Percentiles rank a stretch among this genome's conserved stretches.
Evolutionary conservation across 2,113 vertebrate genomes (phyloP).

Genomic region (Penelope pileata): DNA sequence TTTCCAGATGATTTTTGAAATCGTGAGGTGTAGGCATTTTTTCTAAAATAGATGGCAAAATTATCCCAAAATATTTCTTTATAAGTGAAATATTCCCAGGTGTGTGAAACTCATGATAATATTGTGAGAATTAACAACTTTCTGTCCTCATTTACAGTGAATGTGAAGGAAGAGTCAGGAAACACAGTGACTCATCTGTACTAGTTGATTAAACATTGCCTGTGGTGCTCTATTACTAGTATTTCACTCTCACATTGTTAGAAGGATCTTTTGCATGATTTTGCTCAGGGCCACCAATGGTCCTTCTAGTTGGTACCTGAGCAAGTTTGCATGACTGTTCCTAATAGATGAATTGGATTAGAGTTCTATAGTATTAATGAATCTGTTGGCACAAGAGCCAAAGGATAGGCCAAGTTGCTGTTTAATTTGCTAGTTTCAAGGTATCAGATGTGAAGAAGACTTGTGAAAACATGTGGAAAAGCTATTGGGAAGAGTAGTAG

Average conservation of each 20-base stretch:
- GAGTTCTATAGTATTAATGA: background rate
- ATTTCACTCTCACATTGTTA: slow-evolving; percentile 18
- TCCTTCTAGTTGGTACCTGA: background rate
- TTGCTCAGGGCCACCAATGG: background rate
- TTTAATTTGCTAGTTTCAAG: background rate
- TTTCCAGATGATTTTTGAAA: background rate
- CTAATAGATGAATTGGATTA: slow-evolving; percentile 35
- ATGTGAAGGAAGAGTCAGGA: background rate
- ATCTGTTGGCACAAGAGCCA: background rate
- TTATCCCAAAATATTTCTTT: background rate
- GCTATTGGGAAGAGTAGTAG: background rate
- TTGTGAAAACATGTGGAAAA: background rate
- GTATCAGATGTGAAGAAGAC: background rate
- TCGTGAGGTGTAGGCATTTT: rapidly evolving
- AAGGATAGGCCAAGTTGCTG: background rate
- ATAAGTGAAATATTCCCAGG: background rate
- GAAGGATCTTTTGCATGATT: slow-evolving; percentile 24
- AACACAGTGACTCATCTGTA: slow-evolving; percentile 8
- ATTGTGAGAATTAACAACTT: background rate
- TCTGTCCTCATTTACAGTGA: background rate
- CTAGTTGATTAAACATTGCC: slow-evolving; percentile 48
- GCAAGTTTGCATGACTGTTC: background rate
- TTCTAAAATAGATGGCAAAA: background rate
- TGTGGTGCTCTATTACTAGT: background rate
- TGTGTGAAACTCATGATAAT: background rate